Base-by-base conservation (phyloP, 1,140 invertebrate genomes). In the Proales similis region DNA sequence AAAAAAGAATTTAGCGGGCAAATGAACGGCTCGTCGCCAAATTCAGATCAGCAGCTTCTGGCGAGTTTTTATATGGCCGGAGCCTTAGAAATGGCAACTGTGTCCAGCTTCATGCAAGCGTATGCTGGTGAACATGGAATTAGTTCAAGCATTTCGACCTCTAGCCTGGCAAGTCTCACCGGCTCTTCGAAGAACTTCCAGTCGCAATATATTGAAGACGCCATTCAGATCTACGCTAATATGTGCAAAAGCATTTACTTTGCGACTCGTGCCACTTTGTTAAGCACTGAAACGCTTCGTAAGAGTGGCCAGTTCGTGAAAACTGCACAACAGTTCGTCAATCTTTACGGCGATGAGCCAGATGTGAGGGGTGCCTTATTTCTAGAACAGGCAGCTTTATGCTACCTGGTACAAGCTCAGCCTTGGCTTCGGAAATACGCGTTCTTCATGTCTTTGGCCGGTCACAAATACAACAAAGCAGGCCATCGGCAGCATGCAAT, bases 1-100 rank as follows among this genome's bases (percentile, higher is more conserved):
- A 97, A 96, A 75, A 82, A 90, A 64, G 94, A 98, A 70, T 97
- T 97, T 74, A 86, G 86, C 68, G 85, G 85, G 14, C 93, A 98
- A 74, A 86, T 33, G 14, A 62, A 24, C 36, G 24, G 17, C 0
- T n/a, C 7, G 39, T 27, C 32, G 22, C 24, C 38, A 24, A 27
- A 27, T 11, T 45, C 20, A 2, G 38, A 60, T 2, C 24, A 43
- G 12, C 36, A 19, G 12, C 12, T 49, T 6, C 22, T 2, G 3
- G 20, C 9, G 2, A 60, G 46, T 22, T 24, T 27, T 2, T 17
- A 46, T 43, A 17, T 33, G 7, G 57, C 57, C 6, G 43, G 20
- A 27, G 29, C 20, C 4, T 20, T 53, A 4, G 49, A 53, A 38
- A 53, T 53, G 49, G 32, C 49, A 27, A 24, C 49, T 19, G 42